These are phyloP conservation scores for Drosophila nebulosa DNA, from an alignment of 1,140 invertebrate genomes.

Conservation along the genomic window DNA sequence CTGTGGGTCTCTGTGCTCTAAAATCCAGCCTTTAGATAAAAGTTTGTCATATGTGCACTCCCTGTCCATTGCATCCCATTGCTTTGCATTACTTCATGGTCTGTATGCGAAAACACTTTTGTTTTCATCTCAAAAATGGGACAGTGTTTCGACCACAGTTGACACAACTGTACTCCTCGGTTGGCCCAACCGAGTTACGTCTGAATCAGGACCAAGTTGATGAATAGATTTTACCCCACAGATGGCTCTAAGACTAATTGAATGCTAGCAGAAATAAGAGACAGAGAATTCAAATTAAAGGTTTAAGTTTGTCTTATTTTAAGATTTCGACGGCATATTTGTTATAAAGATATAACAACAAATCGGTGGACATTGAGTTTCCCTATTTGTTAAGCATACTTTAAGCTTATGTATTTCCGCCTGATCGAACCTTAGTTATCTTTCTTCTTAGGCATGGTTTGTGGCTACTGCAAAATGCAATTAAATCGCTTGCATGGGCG, in stretches of 20 bases:
- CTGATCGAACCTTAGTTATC: no score
- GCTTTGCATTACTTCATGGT: constrained; percentile 10
- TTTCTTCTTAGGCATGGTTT: no score
- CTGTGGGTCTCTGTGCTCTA: constrained; percentile 7
- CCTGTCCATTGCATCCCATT: background rate
- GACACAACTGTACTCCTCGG: constrained; percentile 29
- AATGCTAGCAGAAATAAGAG: background rate
- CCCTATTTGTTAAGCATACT: no score
- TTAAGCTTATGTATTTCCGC: no score
- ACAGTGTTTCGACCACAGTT: constrained; percentile 47
- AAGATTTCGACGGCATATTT: no score
- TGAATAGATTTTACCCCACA: background rate
- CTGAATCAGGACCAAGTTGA: no score
- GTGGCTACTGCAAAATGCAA: background rate
- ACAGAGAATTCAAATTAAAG: no score
- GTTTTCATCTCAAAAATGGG: constrained; percentile 44
- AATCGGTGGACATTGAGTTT: no score
- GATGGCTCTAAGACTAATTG: background rate
- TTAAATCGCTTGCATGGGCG: background rate
- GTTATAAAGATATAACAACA: no score
- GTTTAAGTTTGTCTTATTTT: no score
- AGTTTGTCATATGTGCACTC: constrained; percentile 44
- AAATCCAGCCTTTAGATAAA: constrained; percentile 22
- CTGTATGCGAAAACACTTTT: constrained; percentile 35
- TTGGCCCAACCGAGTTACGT: background rate